Conservation (phyloP, 2,888 invertebrate genomes). For the Monopis laevigella region DNA sequence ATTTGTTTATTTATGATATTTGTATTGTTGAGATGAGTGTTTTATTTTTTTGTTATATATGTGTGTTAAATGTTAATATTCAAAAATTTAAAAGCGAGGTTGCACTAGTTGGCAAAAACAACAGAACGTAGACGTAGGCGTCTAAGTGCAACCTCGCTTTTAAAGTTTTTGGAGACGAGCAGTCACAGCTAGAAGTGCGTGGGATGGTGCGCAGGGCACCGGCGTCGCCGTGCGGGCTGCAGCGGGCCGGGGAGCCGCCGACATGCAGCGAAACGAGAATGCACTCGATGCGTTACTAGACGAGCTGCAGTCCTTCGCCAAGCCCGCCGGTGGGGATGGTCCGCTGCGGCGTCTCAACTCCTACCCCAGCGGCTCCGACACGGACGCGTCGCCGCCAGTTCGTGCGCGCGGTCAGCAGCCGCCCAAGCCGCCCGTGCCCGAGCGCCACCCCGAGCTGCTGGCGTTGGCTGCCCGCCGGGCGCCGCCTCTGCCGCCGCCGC, state of each 20-base stretch:
- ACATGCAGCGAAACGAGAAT: conserved; percentile 83
- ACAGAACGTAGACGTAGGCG: conserved; percentile 11
- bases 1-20: conserved; percentile 40
- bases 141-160: conserved; percentile 45
- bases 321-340: conserved; percentile 70
- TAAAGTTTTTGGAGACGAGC: conserved; percentile 35
- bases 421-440: conserved; percentile 83
- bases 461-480: conserved; percentile 77
- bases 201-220: conserved; percentile 55
- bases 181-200: conserved; percentile 46
- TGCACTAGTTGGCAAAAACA: conserved; percentile 26
- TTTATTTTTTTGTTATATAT: too few species aligned
- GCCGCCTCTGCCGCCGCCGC: conserved; percentile 91
- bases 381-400: conserved; percentile 80
- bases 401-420: conserved; percentile 68
- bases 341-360: conserved; percentile 81
- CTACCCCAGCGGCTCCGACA: conserved; percentile 87
- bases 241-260: conserved; percentile 33
- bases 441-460: conserved; percentile 80
- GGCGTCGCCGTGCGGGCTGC: conserved; percentile 37
- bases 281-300: conserved; percentile 97
- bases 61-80: conserved; percentile 40
- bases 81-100: conserved; percentile 37
- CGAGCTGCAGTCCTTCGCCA: conserved; percentile 89
- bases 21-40: too few species aligned